Percentiles rank a stretch among this genome's conserved stretches.
These are phyloP conservation scores for Mareca strepera DNA, from an alignment of 2,797 vertebrate species.

Conservation along the genomic window DNA sequence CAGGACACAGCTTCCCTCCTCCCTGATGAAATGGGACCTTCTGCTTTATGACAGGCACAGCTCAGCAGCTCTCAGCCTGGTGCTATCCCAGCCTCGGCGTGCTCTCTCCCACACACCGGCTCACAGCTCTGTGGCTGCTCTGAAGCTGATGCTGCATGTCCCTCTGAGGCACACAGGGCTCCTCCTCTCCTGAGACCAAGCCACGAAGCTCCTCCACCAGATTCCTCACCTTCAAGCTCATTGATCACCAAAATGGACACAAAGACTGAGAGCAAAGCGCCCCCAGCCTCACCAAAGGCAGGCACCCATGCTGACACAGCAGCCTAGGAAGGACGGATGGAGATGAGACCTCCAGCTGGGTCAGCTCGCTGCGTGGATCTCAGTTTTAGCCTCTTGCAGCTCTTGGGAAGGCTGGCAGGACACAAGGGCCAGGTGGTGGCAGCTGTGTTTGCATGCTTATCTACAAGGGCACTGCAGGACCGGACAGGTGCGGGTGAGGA, in stretches of 20 bases:
- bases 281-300: too few relatives aligned
- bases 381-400: neutral
- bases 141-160: neutral
- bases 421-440: neutral
- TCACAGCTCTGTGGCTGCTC: neutral
- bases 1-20: neutral
- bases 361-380: neutral
- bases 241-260: neutral
- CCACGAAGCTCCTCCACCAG: neutral
- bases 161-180: neutral
- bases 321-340: neutral
- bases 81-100: neutral
- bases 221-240: neutral
- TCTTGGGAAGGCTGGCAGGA: neutral
- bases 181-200: neutral
- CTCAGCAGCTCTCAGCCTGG: fast-evolving
- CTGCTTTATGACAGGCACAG: neutral
- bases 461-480: neutral
- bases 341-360: neutral
- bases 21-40: neutral
- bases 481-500: neutral
- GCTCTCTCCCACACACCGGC: neutral
- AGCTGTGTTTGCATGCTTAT: neutral
- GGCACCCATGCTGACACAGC: neutral
- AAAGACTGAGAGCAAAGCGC: neutral